phyloP scores from a whole-genome alignment of 2,113 vertebrate species.

The Leptobrachium ailaonicum region DNA sequence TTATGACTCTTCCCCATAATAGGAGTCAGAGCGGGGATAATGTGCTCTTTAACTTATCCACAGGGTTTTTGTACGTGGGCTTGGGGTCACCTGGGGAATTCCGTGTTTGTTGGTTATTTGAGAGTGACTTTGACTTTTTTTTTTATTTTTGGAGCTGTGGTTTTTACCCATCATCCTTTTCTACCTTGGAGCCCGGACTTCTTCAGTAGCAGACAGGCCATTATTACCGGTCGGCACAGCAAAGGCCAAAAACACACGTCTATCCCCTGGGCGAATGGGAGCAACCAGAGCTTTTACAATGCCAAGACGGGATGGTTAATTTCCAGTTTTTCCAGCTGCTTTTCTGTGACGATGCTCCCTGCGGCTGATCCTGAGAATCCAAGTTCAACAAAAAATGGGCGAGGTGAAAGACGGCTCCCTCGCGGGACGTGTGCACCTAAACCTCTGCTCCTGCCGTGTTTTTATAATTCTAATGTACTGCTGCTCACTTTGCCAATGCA shows the following conservation, averaged over 20 bases:
- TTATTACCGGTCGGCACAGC: background rate
- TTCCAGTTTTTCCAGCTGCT: background rate
- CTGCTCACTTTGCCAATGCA: background rate
- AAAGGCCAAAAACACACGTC: background rate
- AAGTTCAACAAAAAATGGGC: background rate
- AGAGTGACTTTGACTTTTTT: background rate
- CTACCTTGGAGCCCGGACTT: background rate
- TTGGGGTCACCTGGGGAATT: background rate
- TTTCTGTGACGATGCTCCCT: background rate
- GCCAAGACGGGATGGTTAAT: background rate
- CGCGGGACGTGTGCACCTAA: background rate
- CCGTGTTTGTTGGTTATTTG: slow-evolving; percentile 1
- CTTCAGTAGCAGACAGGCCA: background rate
- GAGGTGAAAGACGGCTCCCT: background rate
- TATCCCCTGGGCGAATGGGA: background rate
- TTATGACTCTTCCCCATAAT: slow-evolving; percentile 1
- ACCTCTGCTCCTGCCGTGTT: background rate
- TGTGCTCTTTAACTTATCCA: background rate
- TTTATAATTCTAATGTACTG: background rate
- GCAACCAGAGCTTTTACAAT: background rate
- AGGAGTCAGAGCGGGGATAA: background rate
- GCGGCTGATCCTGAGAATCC: background rate
- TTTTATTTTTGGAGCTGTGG: background rate
- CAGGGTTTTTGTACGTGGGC: background rate
- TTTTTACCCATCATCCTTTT: background rate